These are phyloP conservation scores for Apotomis turbidana DNA, from an alignment of 2,888 invertebrate genomes.

Conservation along the genomic window DNA sequence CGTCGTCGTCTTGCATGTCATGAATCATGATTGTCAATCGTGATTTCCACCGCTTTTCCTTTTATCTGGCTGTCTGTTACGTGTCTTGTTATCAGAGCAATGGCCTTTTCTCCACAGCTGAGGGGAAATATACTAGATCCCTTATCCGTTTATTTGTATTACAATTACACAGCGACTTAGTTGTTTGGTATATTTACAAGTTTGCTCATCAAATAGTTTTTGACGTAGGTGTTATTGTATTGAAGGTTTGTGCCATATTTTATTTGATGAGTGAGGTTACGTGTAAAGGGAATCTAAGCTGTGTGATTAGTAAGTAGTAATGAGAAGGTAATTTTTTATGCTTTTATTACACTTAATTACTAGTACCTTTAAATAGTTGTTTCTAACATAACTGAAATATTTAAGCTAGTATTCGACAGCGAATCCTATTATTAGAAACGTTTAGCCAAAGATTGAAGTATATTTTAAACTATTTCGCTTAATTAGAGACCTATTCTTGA, in stretches of 20 bases:
- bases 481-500: not conserved
- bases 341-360: no score
- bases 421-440: not conserved
- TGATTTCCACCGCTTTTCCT: constrained; percentile 2
- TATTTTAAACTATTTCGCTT: not conserved
- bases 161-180: constrained; percentile 18
- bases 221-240: not conserved
- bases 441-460: not conserved
- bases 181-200: constrained; percentile 31
- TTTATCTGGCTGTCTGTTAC: constrained; percentile 7
- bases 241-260: not conserved
- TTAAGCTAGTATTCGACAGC: no score
- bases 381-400: no score
- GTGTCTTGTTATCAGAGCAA: not conserved
- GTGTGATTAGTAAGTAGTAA: no score
- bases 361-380: no score
- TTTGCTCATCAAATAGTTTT: not conserved
- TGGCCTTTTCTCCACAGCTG: not conserved
- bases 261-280: not conserved
- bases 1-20: no score
- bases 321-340: no score
- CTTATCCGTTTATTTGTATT: constrained; percentile 20
- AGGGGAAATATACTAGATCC: constrained; percentile 36
- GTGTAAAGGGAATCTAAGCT: not conserved
- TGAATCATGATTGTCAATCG: not conserved